phyloP scores from a whole-genome alignment of 1,140 invertebrate genomes.

The Drosophila triauraria region DNA sequence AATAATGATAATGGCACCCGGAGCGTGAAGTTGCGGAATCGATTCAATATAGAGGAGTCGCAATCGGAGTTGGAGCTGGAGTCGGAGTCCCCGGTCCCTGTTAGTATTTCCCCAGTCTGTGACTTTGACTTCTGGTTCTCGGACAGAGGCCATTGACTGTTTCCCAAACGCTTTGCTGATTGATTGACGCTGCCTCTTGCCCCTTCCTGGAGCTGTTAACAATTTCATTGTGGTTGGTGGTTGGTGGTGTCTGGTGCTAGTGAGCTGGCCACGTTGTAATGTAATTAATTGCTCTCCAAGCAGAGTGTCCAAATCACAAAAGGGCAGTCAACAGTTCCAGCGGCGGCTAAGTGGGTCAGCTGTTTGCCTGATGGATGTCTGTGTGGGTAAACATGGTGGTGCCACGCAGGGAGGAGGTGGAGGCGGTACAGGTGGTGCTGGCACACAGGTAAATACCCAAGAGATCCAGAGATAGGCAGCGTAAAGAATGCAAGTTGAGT shows the following conservation, averaged over 20 bases:
- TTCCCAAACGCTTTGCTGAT: constrained; percentile 64
- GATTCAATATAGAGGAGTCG: constrained; percentile 15
- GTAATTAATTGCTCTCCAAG: constrained; percentile 79
- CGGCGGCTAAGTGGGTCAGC: constrained; percentile 62
- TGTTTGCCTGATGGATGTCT: constrained; percentile 50
- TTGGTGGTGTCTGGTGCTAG: constrained; percentile 6
- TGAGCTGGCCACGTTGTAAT: constrained; percentile 60
- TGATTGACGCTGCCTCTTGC: constrained; percentile 65
- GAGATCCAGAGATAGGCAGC: constrained; percentile 17
- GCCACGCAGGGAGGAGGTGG: background rate
- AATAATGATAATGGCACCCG: constrained; percentile 81
- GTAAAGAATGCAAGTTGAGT: constrained; percentile 42
- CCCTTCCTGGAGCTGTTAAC: constrained; percentile 60
- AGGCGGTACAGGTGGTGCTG: constrained; percentile 13
- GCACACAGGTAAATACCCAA: constrained; percentile 24
- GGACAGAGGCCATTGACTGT: constrained; percentile 66
- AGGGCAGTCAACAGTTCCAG: constrained; percentile 48
- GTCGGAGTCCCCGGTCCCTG: constrained; percentile 1
- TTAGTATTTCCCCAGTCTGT: constrained; percentile 10
- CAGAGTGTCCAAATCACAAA: constrained; percentile 49
- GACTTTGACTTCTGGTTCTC: constrained; percentile 31
- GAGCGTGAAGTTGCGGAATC: constrained; percentile 61
- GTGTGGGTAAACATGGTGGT: constrained; percentile 14
- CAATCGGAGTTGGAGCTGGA: background rate
- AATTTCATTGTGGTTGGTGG: constrained; percentile 54